A percentile compares a stretch with the other conserved stretches of the same genome.
Evolutionary conservation across 2,113 vertebrate species (phyloP).

Genomic region (pig (Sus scrofa)): DNA sequence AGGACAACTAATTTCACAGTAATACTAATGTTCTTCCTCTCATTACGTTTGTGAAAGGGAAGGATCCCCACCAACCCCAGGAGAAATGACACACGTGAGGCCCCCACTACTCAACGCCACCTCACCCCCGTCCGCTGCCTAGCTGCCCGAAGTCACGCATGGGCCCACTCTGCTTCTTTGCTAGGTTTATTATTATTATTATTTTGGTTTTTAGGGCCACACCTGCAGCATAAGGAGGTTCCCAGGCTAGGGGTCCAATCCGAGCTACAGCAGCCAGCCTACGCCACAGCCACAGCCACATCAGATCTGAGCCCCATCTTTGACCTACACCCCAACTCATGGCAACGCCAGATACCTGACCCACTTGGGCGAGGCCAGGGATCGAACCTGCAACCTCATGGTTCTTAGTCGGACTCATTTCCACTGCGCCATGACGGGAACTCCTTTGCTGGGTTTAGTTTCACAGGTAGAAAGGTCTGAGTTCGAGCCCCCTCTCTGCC

Average conservation of each 20-base stretch:
- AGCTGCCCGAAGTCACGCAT: accelerated
- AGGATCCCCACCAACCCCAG: background rate
- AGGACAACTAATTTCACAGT: accelerated
- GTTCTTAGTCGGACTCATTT: too few relatives aligned
- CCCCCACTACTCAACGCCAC: background rate
- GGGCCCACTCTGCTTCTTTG: accelerated
- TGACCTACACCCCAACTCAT: too few relatives aligned
- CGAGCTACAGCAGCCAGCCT: too few relatives aligned
- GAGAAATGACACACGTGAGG: accelerated
- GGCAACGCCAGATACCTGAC: too few relatives aligned
- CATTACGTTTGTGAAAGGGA: background rate
- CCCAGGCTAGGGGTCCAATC: too few relatives aligned
- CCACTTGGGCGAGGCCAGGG: too few relatives aligned
- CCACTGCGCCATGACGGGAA: too few relatives aligned
- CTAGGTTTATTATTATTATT: background rate
- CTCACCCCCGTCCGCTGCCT: background rate
- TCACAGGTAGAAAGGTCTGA: background rate
- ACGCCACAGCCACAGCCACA: too few relatives aligned
- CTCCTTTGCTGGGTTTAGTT: background rate
- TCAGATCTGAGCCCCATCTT: too few relatives aligned
- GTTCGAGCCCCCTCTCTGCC: background rate
- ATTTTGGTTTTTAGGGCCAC: too few relatives aligned
- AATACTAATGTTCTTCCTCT: background rate
- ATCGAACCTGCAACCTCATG: too few relatives aligned
- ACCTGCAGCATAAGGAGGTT: too few relatives aligned